Percentiles rank a stretch among this genome's conserved stretches.
Evolutionary conservation across 2,113 vertebrate genomes (phyloP).

Genomic region (Eleginops maclovinus): DNA sequence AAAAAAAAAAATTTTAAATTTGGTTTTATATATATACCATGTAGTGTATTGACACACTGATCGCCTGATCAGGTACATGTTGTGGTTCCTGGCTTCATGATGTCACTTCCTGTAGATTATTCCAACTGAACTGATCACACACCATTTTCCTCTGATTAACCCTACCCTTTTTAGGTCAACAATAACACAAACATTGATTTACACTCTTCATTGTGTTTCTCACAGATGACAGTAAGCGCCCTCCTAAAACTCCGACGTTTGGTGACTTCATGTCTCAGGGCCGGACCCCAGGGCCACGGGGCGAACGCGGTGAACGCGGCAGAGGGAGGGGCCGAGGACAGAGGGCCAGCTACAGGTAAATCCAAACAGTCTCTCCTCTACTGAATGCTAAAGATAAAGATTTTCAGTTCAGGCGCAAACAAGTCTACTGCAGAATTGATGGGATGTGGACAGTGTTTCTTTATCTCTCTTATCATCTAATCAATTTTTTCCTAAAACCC

Average conservation of each 20-base stretch:
- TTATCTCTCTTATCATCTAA: not conserved
- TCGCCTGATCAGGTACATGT: not conserved
- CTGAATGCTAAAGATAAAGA: no score
- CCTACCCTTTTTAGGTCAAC: not conserved
- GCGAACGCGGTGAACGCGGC: no score
- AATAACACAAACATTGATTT: not conserved
- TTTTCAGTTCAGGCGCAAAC: not conserved
- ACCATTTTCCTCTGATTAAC: not conserved
- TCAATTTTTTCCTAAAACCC: no score
- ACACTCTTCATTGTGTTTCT: not conserved
- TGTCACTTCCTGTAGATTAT: not conserved
- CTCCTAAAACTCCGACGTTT: slow-evolving; percentile 85
- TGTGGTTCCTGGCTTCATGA: not conserved
- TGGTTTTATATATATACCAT: not conserved
- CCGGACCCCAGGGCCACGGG: slow-evolving; percentile 64
- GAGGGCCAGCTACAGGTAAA: slow-evolving; percentile 88
- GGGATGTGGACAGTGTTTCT: not conserved
- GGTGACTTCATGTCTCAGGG: slow-evolving; percentile 88
- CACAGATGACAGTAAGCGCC: slow-evolving; percentile 81
- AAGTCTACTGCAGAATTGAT: not conserved
- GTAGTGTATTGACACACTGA: not conserved
- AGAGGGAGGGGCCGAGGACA: slow-evolving; percentile 71
- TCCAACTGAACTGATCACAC: not conserved
- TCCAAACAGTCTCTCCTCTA: not conserved
- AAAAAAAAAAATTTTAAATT: no score